Evolutionary conservation across 2,797 vertebrate species (phyloP), one percentile per base, ranked within the genome.

Genomic region (Enteromius treurensis): DNA sequence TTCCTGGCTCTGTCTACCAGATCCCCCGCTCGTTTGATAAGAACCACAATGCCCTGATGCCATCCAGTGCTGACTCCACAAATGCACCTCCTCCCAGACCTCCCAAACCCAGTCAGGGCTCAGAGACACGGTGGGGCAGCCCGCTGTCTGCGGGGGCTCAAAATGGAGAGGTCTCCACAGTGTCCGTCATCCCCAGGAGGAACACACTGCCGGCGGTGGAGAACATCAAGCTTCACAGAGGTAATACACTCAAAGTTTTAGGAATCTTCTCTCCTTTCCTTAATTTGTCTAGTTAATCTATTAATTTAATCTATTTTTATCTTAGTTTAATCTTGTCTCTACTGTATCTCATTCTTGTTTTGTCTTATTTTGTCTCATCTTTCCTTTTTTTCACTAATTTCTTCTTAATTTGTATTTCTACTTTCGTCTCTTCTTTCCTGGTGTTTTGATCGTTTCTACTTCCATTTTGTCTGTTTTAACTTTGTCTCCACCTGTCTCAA

Each of bases 121-220:
- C 88, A 0, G 97, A 98, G 85, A 92, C 94, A 0, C 95, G 94
- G 7, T 97, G 97, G 96, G 96, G 95, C 70, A 97, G 96, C 88
- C 96, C 97, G 0, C 92, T 93, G 10, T 96, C 96, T 0, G 91
- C 93, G 23, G 92, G 94, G 11, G 94, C 95, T 70, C 95, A 96
- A 29, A 92, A 96, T 0, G 79, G 95, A 0, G 97, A 98, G 64
- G 84, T 92, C 73, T 85, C 93, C 1, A 77, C 92, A 0, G 90
- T 95, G 17, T 96, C 97, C 5, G 96, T 97, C 85, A 98, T 97
- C 91, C 97, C 97, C 9, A 94, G 98, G 71, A 96, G 98, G 87
- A 99, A 99, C 86, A 99, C 98, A 0, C 94, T 99, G 45, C 98
- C 98, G 0, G 97, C 97, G 0, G 94, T 99, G 79, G 98, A 99